These are phyloP conservation scores for Tuberolachnus salignus DNA, from an alignment of 2,888 invertebrate genomes.

Conservation along the genomic window DNA sequence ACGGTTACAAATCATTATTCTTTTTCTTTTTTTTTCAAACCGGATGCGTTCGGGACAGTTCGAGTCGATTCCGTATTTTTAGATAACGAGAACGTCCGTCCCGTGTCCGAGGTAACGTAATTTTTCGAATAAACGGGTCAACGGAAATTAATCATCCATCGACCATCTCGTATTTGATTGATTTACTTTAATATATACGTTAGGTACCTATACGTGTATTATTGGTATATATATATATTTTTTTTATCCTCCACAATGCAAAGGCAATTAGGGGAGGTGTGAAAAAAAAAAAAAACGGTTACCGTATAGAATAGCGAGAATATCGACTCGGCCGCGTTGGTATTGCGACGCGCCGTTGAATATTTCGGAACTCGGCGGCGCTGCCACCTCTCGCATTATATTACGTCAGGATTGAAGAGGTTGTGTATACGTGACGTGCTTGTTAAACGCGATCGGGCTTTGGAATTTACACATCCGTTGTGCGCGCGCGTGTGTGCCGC, in stretches of 20 bases:
- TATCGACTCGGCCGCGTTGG: slow-evolving; percentile 26
- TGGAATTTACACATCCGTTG: slow-evolving; percentile 45
- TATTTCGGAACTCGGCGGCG: slow-evolving; percentile 25
- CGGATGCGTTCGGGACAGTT: no score
- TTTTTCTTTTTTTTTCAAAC: no score
- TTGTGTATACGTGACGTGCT: slow-evolving; percentile 47
- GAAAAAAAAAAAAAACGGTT: slow-evolving; percentile 27
- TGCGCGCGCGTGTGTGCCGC: slow-evolving; percentile 15
- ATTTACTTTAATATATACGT: no score
- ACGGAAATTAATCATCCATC: no score
- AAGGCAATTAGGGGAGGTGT: slow-evolving; percentile 6
- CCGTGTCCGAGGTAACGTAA: no score
- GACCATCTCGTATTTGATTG: no score
- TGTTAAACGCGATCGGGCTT: slow-evolving; percentile 45
- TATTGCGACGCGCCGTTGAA: slow-evolving; percentile 15
- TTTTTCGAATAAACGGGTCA: no score
- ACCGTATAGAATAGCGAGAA: slow-evolving; percentile 11
- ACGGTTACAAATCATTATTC: no score
- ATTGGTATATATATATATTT: not conserved
- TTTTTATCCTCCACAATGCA: not conserved
- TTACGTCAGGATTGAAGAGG: slow-evolving; percentile 46
- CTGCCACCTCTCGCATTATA: slow-evolving; percentile 44
- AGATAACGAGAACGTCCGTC: no score
- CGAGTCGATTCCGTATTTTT: no score
- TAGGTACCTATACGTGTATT: not conserved